These are phyloP conservation scores for Alviniconcha strummeri DNA, from an alignment of 2,888 invertebrate genomes.

Conservation along the genomic window DNA sequence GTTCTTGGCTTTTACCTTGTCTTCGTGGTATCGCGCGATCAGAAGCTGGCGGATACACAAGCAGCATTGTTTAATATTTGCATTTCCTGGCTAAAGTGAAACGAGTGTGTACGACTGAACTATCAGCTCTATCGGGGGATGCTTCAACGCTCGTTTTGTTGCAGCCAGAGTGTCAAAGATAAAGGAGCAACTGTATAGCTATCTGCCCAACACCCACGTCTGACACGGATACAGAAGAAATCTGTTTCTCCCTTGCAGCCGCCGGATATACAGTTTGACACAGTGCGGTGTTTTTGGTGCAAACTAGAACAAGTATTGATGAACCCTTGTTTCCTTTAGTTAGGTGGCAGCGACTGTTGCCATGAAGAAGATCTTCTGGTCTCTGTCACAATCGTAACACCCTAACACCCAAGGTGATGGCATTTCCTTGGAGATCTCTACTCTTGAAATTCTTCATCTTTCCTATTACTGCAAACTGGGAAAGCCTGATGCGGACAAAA, in stretches of 20 bases:
- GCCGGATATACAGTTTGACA: no score
- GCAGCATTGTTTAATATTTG: conserved; percentile 1
- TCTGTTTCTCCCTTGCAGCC: neutral
- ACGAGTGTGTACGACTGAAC: neutral
- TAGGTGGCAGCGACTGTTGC: no score
- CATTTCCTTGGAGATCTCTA: no score
- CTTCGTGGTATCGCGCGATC: conserved; percentile 13
- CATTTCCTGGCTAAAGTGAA: neutral
- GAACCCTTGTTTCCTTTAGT: no score
- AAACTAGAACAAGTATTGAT: no score
- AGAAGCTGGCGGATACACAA: neutral
- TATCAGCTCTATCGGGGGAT: conserved; percentile 10
- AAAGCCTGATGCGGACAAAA: no score
- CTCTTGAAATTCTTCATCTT: no score
- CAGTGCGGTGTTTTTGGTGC: no score
- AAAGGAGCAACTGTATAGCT: neutral
- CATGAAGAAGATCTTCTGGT: no score
- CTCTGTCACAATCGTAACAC: no score
- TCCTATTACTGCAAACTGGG: no score
- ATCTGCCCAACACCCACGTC: conserved; percentile 4
- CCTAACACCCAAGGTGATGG: no score
- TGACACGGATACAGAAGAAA: conserved; percentile 7
- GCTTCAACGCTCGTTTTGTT: neutral
- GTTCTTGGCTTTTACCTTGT: neutral
- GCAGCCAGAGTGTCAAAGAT: conserved; percentile 26